These are phyloP conservation scores for Sebastes steindachneri DNA, from an alignment of 2,797 vertebrate species.

Conservation along the genomic window DNA sequence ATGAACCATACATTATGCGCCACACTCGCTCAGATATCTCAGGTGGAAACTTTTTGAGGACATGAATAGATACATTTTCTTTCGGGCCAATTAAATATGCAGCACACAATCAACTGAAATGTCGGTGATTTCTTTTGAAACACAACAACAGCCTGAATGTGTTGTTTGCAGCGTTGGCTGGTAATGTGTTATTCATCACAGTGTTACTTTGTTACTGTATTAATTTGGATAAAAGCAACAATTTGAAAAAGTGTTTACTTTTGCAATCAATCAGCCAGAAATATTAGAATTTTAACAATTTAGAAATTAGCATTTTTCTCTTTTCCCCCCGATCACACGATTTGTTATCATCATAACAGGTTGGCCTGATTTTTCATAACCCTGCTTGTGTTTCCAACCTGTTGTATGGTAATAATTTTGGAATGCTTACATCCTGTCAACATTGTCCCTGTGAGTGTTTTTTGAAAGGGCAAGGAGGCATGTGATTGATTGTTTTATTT, in stretches of 20 bases:
- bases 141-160: slow-evolving; percentile 30
- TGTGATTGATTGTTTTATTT: background rate
- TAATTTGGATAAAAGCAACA: slow-evolving; percentile 29
- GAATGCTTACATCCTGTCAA: slow-evolving; percentile 2
- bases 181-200: slow-evolving; percentile 31
- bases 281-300: slow-evolving; percentile 36
- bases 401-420: slow-evolving; percentile 24
- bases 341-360: slow-evolving; percentile 24
- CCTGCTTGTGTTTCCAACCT: slow-evolving; percentile 11
- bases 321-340: background rate
- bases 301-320: slow-evolving; percentile 37
- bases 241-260: slow-evolving; percentile 38
- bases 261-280: slow-evolving; percentile 30
- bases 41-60: slow-evolving; percentile 69
- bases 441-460: slow-evolving; percentile 11
- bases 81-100: slow-evolving; percentile 41
- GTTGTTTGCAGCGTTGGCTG: slow-evolving; percentile 22
- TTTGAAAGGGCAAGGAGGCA: background rate
- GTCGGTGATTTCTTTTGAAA: slow-evolving; percentile 41
- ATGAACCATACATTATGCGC: slow-evolving; percentile 69
- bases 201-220: slow-evolving; percentile 34
- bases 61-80: slow-evolving; percentile 47
- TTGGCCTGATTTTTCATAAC: slow-evolving; percentile 28
- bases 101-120: slow-evolving; percentile 33
- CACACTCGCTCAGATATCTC: slow-evolving; percentile 57